Percentiles rank a stretch among this genome's conserved stretches.
Evolutionary conservation across 2,888 invertebrate genomes (phyloP).

Genomic region (Eristalinus sepulchralis): DNA sequence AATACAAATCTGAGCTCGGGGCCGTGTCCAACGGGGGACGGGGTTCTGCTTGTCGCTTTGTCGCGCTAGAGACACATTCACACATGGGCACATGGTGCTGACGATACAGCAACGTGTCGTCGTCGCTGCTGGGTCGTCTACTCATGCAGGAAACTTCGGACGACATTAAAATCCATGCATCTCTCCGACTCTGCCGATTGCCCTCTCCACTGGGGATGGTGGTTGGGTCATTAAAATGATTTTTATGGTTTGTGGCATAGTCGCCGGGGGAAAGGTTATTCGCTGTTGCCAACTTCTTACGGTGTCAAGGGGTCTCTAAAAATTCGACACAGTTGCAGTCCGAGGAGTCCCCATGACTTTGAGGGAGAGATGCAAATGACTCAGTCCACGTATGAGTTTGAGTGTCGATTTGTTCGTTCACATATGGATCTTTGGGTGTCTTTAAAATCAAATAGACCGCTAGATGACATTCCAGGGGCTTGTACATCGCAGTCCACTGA

Average conservation of each 20-base stretch:
- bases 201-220: not conserved
- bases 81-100: not conserved
- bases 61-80: not conserved
- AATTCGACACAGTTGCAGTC: not conserved
- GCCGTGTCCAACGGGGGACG: not conserved
- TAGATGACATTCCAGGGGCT: no score
- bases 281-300: conserved; percentile 23
- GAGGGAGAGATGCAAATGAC: not conserved
- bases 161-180: conserved; percentile 41
- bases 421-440: no score
- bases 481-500: no score
- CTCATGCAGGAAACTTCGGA: conserved; percentile 11
- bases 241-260: conserved; percentile 30
- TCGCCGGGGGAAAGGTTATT: not conserved
- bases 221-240: conserved; percentile 39
- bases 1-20: not conserved
- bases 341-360: not conserved
- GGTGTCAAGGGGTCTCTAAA: not conserved
- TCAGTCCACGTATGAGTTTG: not conserved
- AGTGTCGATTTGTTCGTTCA: no score
- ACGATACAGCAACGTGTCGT: not conserved
- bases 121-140: conserved; percentile 5
- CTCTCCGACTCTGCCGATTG: not conserved
- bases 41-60: not conserved
- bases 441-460: no score